Evolutionary conservation across 2,888 invertebrate genomes (phyloP).

Genomic region (Teleogryllus oceanicus): DNA sequence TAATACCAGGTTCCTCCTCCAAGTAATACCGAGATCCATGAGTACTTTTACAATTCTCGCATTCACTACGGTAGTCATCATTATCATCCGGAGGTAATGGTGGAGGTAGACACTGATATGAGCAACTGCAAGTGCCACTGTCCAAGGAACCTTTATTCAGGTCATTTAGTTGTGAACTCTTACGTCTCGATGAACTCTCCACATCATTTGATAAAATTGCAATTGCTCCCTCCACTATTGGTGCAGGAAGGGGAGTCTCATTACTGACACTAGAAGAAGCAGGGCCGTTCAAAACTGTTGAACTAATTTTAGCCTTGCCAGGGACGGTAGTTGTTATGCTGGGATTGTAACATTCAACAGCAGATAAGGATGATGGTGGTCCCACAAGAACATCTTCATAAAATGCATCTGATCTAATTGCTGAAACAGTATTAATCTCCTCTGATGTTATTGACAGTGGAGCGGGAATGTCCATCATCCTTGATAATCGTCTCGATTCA

Average conservation of each 20-base stretch:
- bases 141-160: conserved; percentile 38
- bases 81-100: conserved; percentile 51
- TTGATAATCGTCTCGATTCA: conserved; percentile 31
- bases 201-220: background rate
- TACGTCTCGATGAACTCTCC: background rate
- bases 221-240: background rate
- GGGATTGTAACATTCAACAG: conserved; percentile 34
- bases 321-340: conserved; percentile 27
- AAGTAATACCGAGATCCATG: conserved; percentile 65
- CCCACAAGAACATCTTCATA: conserved; percentile 43
- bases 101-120: conserved; percentile 37
- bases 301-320: conserved; percentile 22
- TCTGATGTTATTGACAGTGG: conserved; percentile 26
- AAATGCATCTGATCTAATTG: conserved; percentile 43
- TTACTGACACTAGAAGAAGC: background rate
- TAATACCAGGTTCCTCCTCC: conserved; percentile 56
- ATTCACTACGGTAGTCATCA: conserved; percentile 77
- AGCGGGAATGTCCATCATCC: conserved; percentile 32
- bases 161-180: conserved; percentile 42
- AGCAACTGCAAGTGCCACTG: conserved; percentile 35
- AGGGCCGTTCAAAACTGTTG: conserved; percentile 20
- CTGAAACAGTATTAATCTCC: conserved; percentile 33
- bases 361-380: conserved; percentile 36
- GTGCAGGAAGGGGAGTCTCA: background rate
- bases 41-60: conserved; percentile 79